A percentile compares a stretch with the other conserved stretches of the same genome.
These are phyloP conservation scores for Speoplatyrhinus poulsoni DNA, from an alignment of 2,113 vertebrate genomes.

Conservation along the genomic window DNA sequence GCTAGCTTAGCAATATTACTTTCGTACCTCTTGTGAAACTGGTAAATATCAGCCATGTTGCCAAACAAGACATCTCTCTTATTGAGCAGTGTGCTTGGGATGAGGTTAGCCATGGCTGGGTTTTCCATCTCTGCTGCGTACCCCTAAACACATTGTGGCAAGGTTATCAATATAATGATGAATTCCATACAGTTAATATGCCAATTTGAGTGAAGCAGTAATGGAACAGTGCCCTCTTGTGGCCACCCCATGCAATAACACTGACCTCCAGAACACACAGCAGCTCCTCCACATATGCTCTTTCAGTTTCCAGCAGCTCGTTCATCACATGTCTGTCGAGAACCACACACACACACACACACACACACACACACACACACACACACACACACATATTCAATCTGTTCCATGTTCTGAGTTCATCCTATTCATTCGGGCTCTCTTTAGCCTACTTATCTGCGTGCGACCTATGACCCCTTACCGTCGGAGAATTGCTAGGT, in stretches of 20 bases:
- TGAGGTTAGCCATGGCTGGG: slow-evolving; percentile 86
- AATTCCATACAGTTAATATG: too few relatives aligned
- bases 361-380: too few relatives aligned
- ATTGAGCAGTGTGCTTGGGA: slow-evolving; percentile 83
- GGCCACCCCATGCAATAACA: not conserved
- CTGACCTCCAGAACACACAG: slow-evolving; percentile 95
- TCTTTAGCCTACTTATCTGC: not conserved
- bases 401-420: not conserved
- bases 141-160: slow-evolving; percentile 74
- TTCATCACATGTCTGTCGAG: slow-evolving; percentile 92
- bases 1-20: not conserved
- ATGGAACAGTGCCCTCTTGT: not conserved
- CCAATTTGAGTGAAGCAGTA: too few relatives aligned
- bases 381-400: not conserved
- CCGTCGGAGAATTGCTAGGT: slow-evolving; percentile 90
- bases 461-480: slow-evolving; percentile 60
- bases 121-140: slow-evolving; percentile 97
- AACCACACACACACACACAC: slow-evolving; percentile 8
- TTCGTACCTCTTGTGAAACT: slow-evolving; percentile 92
- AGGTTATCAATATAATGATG: too few relatives aligned
- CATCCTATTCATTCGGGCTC: too few relatives aligned
- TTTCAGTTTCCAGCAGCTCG: slow-evolving; percentile 93
- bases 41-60: slow-evolving; percentile 97
- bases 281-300: slow-evolving; percentile 95
- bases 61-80: slow-evolving; percentile 95